A percentile compares a stretch with the other conserved stretches of the same genome.
Conservation (phyloP, 2,113 vertebrate species). For the Tetraodon nigroviridis region DNA sequence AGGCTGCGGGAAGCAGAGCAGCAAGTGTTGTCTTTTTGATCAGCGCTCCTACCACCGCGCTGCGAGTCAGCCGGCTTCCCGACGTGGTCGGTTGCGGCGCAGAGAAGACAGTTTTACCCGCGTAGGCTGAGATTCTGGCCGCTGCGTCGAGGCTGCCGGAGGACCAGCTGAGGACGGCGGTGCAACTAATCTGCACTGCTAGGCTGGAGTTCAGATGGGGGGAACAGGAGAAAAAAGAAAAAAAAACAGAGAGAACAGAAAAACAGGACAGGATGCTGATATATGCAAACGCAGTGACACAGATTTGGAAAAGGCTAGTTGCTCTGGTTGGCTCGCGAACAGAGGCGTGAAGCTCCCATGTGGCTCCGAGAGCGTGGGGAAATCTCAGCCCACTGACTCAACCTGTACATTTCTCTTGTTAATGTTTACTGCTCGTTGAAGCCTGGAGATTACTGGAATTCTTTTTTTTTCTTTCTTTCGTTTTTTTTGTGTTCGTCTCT, state of each 20-base stretch:
- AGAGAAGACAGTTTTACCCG: slow-evolving; percentile 59
- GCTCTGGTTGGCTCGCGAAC: slow-evolving; percentile 82
- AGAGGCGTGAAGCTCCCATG: slow-evolving; percentile 86
- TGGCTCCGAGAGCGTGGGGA: slow-evolving; percentile 80
- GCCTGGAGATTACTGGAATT: slow-evolving; percentile 98
- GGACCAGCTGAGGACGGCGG: slow-evolving; percentile 54
- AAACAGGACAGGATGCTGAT: slow-evolving; percentile 83
- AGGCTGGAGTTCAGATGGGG: slow-evolving; percentile 74
- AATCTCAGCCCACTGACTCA: slow-evolving; percentile 87
- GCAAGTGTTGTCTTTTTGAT: slow-evolving; percentile 59
- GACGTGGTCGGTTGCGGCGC: slow-evolving; percentile 54
- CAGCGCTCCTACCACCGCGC: slow-evolving; percentile 44
- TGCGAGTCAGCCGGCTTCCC: slow-evolving; percentile 42
- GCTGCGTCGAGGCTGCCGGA: slow-evolving; percentile 52
- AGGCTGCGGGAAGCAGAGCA: slow-evolving; percentile 37
- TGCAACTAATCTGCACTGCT: slow-evolving; percentile 54
- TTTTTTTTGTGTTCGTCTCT: not conserved
- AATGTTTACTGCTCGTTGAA: slow-evolving; percentile 97
- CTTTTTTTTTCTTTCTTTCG: slow-evolving; percentile 60
- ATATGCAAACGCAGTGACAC: slow-evolving; percentile 97
- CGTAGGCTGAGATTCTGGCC: slow-evolving; percentile 51
- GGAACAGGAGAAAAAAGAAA: not conserved
- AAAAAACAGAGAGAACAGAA: slow-evolving; percentile 40
- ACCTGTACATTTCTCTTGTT: slow-evolving; percentile 98
- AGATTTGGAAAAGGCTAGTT: slow-evolving; percentile 76